These are phyloP conservation scores for Mesaphorura yosii DNA, from an alignment of 1,140 invertebrate genomes.

Conservation along the genomic window DNA sequence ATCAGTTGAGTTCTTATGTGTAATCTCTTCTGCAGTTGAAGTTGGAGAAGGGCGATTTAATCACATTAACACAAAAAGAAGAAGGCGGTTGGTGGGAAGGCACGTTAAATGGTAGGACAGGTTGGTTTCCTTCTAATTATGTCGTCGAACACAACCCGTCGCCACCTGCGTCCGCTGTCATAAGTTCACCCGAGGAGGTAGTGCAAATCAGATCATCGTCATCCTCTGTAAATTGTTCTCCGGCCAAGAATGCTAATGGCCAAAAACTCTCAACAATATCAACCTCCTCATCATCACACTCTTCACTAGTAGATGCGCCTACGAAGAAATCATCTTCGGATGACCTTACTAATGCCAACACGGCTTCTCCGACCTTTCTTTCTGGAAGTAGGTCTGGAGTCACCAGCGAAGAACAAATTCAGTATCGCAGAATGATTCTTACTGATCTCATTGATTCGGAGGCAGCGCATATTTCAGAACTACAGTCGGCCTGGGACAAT, in stretches of 20 bases:
- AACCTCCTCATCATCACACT: not conserved
- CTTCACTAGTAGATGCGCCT: not conserved
- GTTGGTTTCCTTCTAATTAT: constrained; percentile 98
- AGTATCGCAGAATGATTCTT: constrained; percentile 67
- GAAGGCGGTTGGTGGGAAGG: constrained; percentile 96
- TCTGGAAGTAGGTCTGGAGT: too few relatives aligned
- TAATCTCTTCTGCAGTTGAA: constrained; percentile 55
- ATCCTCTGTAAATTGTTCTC: not conserved
- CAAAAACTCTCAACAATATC: not conserved
- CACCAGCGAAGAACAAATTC: constrained; percentile 46
- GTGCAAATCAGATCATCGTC: not conserved
- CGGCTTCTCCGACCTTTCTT: constrained; percentile 37
- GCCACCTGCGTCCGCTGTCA: not conserved
- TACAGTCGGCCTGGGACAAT: constrained; percentile 69
- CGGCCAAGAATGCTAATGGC: not conserved
- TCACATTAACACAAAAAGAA: constrained; percentile 82
- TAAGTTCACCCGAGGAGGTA: not conserved
- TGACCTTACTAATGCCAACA: not conserved
- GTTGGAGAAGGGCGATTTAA: constrained; percentile 91
- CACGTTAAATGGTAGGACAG: constrained; percentile 82
- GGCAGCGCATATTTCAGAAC: constrained; percentile 71
- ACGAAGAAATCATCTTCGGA: not conserved
- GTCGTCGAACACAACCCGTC: constrained; percentile 54
- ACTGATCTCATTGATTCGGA: constrained; percentile 89
- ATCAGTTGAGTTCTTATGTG: constrained; percentile 12